Conservation (phyloP, 2,888 invertebrate species). For the Leucania comma region DNA sequence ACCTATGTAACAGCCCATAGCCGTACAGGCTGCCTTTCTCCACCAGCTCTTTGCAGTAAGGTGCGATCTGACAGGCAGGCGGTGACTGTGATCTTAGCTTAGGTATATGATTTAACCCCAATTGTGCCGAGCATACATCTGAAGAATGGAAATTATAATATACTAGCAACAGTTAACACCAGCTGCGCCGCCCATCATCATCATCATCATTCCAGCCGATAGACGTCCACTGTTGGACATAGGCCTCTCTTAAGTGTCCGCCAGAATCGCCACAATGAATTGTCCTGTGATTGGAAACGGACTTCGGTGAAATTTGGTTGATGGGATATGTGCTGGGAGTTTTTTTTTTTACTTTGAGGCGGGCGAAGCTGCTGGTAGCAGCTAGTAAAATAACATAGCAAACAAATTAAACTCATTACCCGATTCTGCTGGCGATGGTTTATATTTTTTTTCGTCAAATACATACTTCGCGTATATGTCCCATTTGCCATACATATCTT, state of each 20-base stretch:
- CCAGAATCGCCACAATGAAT: too few relatives aligned
- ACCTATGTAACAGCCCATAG: slow-evolving; percentile 78
- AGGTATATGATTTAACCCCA: slow-evolving; percentile 58
- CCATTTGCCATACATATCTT: slow-evolving; percentile 57
- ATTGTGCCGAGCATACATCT: slow-evolving; percentile 64
- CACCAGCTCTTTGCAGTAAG: slow-evolving; percentile 65
- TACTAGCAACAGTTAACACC: too few relatives aligned
- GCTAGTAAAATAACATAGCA: not conserved
- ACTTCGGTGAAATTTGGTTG: too few relatives aligned
- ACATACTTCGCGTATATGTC: slow-evolving; percentile 52
- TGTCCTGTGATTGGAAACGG: too few relatives aligned
- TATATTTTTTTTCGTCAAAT: slow-evolving; percentile 47
- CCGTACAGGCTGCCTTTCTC: slow-evolving; percentile 71
- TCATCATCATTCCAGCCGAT: too few relatives aligned
- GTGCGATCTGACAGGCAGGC: slow-evolving; percentile 60
- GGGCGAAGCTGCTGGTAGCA: too few relatives aligned
- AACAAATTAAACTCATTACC: slow-evolving; percentile 60
- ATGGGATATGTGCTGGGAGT: too few relatives aligned
- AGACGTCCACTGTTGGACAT: too few relatives aligned
- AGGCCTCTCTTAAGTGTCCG: too few relatives aligned
- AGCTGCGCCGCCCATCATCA: too few relatives aligned
- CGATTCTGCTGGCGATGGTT: slow-evolving; percentile 68
- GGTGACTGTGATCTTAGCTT: slow-evolving; percentile 1
- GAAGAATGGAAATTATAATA: slow-evolving; percentile 3
- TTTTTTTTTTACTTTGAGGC: too few relatives aligned